phyloP scores from a whole-genome alignment of 2,888 invertebrate genomes.

The Frankliniella fusca region DNA sequence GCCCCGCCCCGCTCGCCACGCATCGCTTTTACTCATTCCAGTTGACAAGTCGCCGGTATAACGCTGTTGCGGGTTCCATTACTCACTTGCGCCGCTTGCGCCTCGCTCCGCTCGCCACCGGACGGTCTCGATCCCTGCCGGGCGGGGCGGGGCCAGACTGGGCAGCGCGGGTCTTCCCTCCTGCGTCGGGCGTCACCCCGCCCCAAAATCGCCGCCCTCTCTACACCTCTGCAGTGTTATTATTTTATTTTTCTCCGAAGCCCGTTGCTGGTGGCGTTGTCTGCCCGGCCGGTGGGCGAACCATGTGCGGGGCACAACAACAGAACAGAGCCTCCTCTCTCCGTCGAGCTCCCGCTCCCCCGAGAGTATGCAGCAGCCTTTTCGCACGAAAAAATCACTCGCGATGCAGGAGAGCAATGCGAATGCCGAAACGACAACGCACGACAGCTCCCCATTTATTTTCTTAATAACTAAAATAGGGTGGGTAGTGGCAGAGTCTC shows the following conservation, averaged over 20 bases:
- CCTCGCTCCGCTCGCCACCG: neutral
- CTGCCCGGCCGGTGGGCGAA: too few relatives aligned
- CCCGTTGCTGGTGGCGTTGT: neutral
- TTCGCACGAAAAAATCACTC: too few relatives aligned
- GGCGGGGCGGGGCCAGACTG: neutral
- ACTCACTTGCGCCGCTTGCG: neutral
- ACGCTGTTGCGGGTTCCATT: neutral
- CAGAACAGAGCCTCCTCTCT: too few relatives aligned
- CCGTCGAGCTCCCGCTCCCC: too few relatives aligned
- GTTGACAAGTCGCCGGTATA: neutral
- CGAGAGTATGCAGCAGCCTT: too few relatives aligned
- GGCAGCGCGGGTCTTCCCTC: neutral
- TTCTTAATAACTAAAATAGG: too few relatives aligned
- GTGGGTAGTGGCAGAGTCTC: neutral
- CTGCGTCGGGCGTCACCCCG: neutral
- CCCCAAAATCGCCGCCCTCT: neutral
- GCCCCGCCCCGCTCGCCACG: neutral
- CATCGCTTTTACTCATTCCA: neutral
- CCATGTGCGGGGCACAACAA: too few relatives aligned
- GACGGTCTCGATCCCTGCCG: neutral
- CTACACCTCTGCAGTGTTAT: neutral
- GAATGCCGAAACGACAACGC: too few relatives aligned
- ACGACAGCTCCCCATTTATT: too few relatives aligned
- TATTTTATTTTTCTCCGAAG: neutral
- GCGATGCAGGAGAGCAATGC: too few relatives aligned